Conservation (phyloP, 1,140 invertebrate species). For the Ooceraea biroi region DNA sequence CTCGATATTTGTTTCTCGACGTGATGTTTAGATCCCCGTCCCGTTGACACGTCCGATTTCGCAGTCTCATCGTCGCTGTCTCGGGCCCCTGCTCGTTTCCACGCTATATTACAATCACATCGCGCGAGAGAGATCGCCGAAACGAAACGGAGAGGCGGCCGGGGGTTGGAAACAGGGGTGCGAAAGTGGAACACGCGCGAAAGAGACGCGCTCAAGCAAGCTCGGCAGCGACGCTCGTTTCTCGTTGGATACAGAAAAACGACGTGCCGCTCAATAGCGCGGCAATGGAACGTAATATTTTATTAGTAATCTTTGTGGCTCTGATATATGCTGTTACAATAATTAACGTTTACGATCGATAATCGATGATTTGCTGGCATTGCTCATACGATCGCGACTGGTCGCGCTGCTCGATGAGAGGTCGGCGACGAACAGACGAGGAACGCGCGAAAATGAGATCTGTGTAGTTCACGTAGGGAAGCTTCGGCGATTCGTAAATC, state of each 20-base stretch:
- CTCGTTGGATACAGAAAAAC: too few relatives aligned
- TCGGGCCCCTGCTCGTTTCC: constrained; percentile 16
- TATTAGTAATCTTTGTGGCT: constrained; percentile 56
- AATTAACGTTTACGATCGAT: constrained; percentile 52
- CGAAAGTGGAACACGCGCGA: constrained; percentile 23
- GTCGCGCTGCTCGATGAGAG: constrained; percentile 39
- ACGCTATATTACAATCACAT: constrained; percentile 22
- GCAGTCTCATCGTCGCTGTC: constrained; percentile 13
- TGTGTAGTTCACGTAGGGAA: background rate
- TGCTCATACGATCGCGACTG: constrained; percentile 28
- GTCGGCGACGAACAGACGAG: constrained; percentile 27
- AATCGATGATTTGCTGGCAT: constrained; percentile 32
- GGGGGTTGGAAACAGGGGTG: background rate
- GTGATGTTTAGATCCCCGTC: background rate
- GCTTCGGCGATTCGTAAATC: constrained; percentile 6
- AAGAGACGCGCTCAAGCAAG: constrained; percentile 36
- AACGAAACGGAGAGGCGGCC: constrained; percentile 19
- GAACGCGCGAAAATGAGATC: background rate
- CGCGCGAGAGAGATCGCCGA: constrained; percentile 20
- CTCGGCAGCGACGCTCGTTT: constrained; percentile 18
- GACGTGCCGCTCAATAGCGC: background rate
- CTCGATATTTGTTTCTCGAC: background rate
- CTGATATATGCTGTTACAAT: constrained; percentile 47
- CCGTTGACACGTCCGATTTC: constrained; percentile 11
- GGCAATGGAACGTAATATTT: constrained; percentile 43